Evolutionary conservation across 2,888 invertebrate genomes (phyloP).

Genomic region (Trisateles emortualis): DNA sequence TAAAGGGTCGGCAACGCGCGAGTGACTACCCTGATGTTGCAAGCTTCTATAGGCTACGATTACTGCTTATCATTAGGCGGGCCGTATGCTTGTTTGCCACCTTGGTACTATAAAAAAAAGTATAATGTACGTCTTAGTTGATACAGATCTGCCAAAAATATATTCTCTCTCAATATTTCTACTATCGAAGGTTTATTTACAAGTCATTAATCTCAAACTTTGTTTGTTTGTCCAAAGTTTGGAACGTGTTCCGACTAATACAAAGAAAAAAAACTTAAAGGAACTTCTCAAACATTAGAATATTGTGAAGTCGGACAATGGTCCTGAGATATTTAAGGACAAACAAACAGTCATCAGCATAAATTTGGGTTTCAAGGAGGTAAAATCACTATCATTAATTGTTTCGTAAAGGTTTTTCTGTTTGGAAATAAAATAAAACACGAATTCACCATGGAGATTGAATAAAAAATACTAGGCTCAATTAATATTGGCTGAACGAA

Average conservation of each 20-base stretch:
- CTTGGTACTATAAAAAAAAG: no score
- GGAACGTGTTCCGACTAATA: conserved; percentile 32
- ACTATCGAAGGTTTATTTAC: conserved; percentile 39
- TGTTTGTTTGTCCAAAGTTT: conserved; percentile 33
- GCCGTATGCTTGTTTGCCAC: no score
- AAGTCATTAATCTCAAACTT: conserved; percentile 45
- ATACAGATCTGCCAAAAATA: background rate
- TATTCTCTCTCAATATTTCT: conserved; percentile 17
- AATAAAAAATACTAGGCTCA: no score
- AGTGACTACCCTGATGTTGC: no score
- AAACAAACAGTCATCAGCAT: conserved; percentile 42
- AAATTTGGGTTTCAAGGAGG: conserved; percentile 38
- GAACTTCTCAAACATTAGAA: conserved; percentile 34
- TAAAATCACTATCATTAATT: conserved; percentile 30
- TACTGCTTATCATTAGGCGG: no score
- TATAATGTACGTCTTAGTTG: no score
- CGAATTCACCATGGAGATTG: no score
- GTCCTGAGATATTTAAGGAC: conserved; percentile 11
- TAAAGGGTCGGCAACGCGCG: no score
- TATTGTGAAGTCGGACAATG: conserved; percentile 17
- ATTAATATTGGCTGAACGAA: no score
- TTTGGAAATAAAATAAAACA: no score
- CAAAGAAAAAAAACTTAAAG: conserved; percentile 16
- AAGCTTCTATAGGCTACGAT: no score
- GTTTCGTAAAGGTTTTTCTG: conserved; percentile 12